Conservation (phyloP, 2,797 vertebrate genomes). For the Acropternis orthonyx region DNA sequence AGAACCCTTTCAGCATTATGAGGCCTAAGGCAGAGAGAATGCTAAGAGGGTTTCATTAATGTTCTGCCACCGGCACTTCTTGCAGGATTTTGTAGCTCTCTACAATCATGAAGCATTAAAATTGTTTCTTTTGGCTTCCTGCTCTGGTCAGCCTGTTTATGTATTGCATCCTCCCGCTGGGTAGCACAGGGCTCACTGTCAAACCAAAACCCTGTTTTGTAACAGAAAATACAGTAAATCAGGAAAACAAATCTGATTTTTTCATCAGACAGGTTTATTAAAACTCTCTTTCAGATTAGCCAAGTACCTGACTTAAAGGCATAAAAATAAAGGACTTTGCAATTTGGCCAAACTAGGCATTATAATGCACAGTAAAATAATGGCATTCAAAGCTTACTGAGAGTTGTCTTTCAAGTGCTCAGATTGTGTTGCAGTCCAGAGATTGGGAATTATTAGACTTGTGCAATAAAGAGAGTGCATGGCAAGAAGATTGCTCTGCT, state of each 20-base stretch:
- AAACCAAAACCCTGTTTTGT: not conserved
- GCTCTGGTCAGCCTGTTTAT: not conserved
- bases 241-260: not conserved
- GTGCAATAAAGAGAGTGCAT: not conserved
- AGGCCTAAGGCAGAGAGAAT: not conserved
- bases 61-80: not conserved
- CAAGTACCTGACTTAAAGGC: not conserved
- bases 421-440: not conserved
- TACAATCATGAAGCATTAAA: not conserved
- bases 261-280: not conserved
- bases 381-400: not conserved
- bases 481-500: not conserved
- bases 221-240: not conserved
- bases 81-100: not conserved
- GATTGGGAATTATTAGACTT: not conserved
- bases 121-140: not conserved
- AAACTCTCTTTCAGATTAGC: not conserved
- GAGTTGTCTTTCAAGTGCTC: not conserved
- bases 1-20: not conserved
- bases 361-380: not conserved
- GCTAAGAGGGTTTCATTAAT: not conserved
- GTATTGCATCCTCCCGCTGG: not conserved
- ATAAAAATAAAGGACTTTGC: not conserved
- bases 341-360: not conserved
- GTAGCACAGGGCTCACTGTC: not conserved